Evolutionary conservation across 2,113 vertebrate genomes (phyloP), one percentile per base, ranked within the genome.

Genomic region (Merops nubicus): DNA sequence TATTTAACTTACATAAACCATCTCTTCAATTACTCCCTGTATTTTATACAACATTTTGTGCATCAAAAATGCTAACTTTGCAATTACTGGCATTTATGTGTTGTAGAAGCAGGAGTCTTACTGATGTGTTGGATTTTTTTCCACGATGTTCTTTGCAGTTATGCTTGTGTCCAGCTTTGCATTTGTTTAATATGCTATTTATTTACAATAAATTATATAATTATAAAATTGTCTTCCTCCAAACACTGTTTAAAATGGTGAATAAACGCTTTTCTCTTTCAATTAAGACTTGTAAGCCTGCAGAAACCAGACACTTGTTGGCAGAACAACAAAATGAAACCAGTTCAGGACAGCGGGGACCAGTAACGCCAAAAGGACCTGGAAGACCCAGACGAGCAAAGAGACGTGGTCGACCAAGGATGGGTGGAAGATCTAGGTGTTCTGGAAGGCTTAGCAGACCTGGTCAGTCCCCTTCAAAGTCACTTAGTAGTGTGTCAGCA

Each of bases 351-450:
- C 65, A 25, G 29, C 12, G 8, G 36, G 93, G 67, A 74, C 79
- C 97, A 3, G 15, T 88, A 38, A 88, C 96, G 51, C 97, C 97
- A 22, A 96, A 98, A 31, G 98, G 98, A 62, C 98, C 98, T 2
- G 98, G 98, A 38, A 96, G 98, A 73, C 96, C 96, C 56, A 84
- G 95, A 26, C 94, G 93, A 63, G 75, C 97, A 16, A 97, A 97
- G 51, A 97, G 98, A 34, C 62, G 76, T 4, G 97, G 98, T 8
- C 77, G 62, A 15, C 91, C 97, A 9, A 60, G 95, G 74, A 96
- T 90, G 74, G 48, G 87, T 26, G 70, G 86, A 47, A 97, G 96
- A 96, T 82, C 95, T 38, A 83, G 97, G 7, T 68, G 95, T 64
- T 97, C 98, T 15, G 83, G 85, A 67, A 98, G 97, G 85, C 94